Base-by-base conservation (phyloP, 2,113 vertebrate species). In the Sylvietta virens region DNA sequence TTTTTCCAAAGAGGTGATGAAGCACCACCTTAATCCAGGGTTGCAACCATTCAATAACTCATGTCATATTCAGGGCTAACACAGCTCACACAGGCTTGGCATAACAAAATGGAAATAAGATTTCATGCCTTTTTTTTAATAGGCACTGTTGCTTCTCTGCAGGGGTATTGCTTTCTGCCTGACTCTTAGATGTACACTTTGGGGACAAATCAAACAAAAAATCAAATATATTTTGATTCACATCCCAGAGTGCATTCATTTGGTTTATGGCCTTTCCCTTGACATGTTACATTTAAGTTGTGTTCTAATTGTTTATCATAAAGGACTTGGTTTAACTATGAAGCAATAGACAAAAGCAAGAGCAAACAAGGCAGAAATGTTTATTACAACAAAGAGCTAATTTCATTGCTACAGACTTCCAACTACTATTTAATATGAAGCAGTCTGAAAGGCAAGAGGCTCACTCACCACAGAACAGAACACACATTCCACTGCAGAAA, bases 201-300 rank as follows among this genome's bases (percentile, higher is more conserved):
- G 17, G 82, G 86, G 86, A 88, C 44, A 81, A 79, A 92, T 28
- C 81, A 94, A 92, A 87, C 7, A 16, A 81, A 93, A 94, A 84
- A 91, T 80, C 77, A 91, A 94, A 94, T 37, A 14, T 5, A 57
- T 83, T 95, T 95, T 86, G 45, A 73, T 89, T 91, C 45, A 23
- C 58, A 53, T 58, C 47, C 70, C 66, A 30, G 27, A 72, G 31
- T 23, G 48, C 37, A 61, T 57, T 88, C 22, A 85, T 65, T 86
- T 94, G 65, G 73, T 92, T 87, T 53, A 70, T 27, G 30, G 77
- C 48, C 40, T 87, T 90, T 53, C 57, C 58, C 40, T 30, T 71
- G n/a, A 21, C 27, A 61, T 21, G 54, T 30, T 35, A 27, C 47
- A 85, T 56, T 73, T 78, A 72, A 64, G 50, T n/a, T 79, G 53